Percentiles rank a stretch among this genome's conserved stretches.
These are phyloP conservation scores for Malurus alboscapulatus DNA, from an alignment of 2,113 vertebrate species.

Conservation along the genomic window DNA sequence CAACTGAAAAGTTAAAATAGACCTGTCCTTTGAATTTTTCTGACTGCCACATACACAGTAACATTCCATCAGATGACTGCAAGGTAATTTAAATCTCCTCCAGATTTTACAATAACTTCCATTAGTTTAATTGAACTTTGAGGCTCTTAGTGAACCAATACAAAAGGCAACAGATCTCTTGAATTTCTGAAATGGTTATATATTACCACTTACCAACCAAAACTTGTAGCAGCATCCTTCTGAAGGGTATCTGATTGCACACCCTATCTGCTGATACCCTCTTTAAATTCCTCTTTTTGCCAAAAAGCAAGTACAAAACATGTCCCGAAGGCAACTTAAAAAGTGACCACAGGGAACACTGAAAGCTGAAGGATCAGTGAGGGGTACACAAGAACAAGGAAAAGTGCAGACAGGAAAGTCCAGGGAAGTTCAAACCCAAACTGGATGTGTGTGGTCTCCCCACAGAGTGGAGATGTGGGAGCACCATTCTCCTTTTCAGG, in stretches of 20 bases:
- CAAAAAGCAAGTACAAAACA: neutral
- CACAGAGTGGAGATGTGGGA: neutral
- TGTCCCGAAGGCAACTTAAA: fast-evolving
- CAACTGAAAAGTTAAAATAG: neutral
- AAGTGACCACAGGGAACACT: neutral
- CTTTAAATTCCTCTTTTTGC: neutral
- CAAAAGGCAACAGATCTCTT: neutral
- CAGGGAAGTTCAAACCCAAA: neutral
- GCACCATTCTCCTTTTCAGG: neutral
- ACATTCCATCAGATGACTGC: neutral
- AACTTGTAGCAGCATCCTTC: neutral
- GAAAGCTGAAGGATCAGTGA: neutral
- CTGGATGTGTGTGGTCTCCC: neutral
- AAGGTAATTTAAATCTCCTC: neutral
- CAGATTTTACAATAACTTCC: neutral
- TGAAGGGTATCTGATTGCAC: neutral
- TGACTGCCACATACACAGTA: neutral
- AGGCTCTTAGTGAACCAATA: neutral
- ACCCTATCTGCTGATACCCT: neutral
- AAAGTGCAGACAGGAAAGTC: neutral
- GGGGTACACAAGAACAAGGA: neutral
- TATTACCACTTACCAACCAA: neutral
- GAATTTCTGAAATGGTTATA: neutral
- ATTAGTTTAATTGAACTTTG: neutral
- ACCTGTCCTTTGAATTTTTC: neutral